phyloP scores from a whole-genome alignment of 2,888 invertebrate genomes.

The Zhuqinia jingwanae region DNA sequence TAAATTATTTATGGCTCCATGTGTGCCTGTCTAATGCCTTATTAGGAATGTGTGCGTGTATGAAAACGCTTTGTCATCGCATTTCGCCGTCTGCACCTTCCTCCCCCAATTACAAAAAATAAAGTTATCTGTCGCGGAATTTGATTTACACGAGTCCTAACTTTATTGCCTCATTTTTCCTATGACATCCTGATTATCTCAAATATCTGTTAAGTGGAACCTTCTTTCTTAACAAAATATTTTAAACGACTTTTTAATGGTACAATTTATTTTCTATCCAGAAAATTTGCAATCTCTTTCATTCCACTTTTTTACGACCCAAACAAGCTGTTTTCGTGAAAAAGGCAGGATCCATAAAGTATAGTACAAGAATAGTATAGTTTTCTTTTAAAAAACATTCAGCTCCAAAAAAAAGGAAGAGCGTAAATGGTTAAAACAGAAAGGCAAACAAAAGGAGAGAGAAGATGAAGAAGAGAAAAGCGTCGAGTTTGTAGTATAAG shows the following conservation, averaged over 20 bases:
- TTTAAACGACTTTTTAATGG: no score
- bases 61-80: constrained; percentile 16
- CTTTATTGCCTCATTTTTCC: neutral
- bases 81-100: neutral
- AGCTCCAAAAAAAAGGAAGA: neutral
- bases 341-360: neutral
- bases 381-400: neutral
- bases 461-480: neutral
- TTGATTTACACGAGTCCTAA: no score
- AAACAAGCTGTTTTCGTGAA: neutral
- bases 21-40: no score
- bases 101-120: no score
- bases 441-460: neutral
- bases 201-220: no score
- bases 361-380: neutral
- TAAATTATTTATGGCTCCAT: no score
- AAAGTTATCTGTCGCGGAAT: no score
- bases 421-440: neutral
- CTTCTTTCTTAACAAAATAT: no score
- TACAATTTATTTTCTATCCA: no score
- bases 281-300: no score
- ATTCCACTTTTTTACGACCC: neutral
- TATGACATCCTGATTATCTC: no score
- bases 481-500: neutral
- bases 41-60: no score